These are phyloP conservation scores for Nibea albiflora DNA, from an alignment of 2,113 vertebrate species.

Conservation along the genomic window DNA sequence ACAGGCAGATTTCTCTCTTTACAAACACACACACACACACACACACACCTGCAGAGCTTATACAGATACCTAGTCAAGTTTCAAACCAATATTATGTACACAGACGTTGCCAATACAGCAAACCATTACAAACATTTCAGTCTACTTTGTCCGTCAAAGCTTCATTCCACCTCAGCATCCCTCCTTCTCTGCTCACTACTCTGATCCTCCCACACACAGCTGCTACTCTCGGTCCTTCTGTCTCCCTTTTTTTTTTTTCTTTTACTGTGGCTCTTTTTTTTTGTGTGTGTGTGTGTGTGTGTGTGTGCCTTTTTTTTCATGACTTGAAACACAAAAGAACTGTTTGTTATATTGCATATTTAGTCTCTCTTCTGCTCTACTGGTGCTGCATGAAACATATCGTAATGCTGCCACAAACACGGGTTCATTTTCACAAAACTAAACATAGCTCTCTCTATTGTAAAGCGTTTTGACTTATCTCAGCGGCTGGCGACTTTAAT, in stretches of 20 bases:
- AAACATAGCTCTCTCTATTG: not conserved
- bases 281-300: not conserved
- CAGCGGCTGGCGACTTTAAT: conserved; percentile 31
- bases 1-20: conserved; percentile 21
- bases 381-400: not conserved
- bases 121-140: conserved; percentile 48
- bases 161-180: conserved; percentile 19
- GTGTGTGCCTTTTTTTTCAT: conserved; percentile 24
- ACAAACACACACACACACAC: conserved; percentile 1
- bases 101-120: conserved; percentile 20
- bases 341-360: conserved; percentile 2
- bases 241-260: conserved; percentile 31
- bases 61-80: conserved; percentile 17
- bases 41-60: conserved; percentile 1
- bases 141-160: conserved; percentile 57
- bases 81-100: conserved; percentile 26
- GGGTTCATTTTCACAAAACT: not conserved
- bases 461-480: conserved; percentile 26
- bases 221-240: conserved; percentile 61
- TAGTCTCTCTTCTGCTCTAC: not conserved
- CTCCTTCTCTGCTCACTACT: conserved; percentile 42
- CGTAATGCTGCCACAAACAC: not conserved
- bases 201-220: conserved; percentile 78
- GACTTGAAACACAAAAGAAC: conserved; percentile 15
- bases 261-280: conserved; percentile 35